Evolutionary conservation across 2,113 vertebrate genomes (phyloP).

Genomic region (Isurus oxyrinchus): DNA sequence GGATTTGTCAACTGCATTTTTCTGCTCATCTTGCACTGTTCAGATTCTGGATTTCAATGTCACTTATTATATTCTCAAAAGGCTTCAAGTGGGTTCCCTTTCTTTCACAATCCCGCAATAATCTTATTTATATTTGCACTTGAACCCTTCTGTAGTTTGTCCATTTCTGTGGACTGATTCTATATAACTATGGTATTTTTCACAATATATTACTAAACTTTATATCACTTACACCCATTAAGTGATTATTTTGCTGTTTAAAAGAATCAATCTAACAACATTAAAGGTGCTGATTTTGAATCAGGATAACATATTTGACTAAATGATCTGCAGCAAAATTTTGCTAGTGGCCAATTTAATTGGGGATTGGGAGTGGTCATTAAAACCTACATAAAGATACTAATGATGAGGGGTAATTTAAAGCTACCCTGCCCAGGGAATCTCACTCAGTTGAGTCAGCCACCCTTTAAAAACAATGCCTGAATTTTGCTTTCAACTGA

Average conservation of each 20-base stretch:
- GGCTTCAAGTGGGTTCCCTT: not conserved
- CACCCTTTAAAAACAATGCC: not conserved
- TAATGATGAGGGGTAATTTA: not conserved
- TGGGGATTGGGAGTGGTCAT: not conserved
- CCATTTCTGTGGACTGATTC: not conserved
- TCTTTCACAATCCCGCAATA: not conserved
- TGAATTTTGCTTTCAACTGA: not conserved
- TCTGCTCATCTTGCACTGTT: not conserved
- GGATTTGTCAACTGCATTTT: not conserved
- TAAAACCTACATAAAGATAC: not conserved
- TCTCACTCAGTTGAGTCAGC: not conserved
- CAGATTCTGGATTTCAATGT: constrained; percentile 9
- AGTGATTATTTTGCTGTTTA: not conserved
- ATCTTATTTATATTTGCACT: not conserved
- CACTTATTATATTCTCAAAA: not conserved
- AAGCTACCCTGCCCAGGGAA: not conserved
- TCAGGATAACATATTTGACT: not conserved
- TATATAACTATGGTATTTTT: not conserved
- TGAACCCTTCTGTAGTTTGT: not conserved
- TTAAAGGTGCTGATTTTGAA: not conserved
- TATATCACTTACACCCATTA: not conserved
- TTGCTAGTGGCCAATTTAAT: not conserved
- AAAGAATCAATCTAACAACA: not conserved
- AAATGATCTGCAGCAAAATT: not conserved
- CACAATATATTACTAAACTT: not conserved